Evolutionary conservation across 53 echinoderm and acorn worm species (phyloP).

Genomic region (Pentamera pediparva): DNA sequence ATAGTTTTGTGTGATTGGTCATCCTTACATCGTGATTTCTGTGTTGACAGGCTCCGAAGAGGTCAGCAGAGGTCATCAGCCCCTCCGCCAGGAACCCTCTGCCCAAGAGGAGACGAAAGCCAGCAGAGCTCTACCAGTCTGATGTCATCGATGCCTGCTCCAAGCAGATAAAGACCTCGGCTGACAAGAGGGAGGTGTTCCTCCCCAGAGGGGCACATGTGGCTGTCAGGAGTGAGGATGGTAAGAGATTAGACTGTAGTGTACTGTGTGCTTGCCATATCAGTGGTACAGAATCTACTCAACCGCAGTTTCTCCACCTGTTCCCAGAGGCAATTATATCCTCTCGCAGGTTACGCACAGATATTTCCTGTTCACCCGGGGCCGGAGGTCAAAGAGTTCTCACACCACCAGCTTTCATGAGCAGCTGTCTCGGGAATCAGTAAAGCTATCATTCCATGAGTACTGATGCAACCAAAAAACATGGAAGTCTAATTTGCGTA

Average conservation of each 20-base stretch:
- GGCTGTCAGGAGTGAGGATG: conserved; percentile 86
- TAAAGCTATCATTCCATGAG: too few relatives aligned
- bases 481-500: too few relatives aligned
- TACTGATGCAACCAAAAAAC: too few relatives aligned
- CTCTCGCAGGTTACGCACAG: too few relatives aligned
- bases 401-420: too few relatives aligned
- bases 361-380: too few relatives aligned
- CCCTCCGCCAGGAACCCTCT: conserved; percentile 63
- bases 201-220: conserved; percentile 75
- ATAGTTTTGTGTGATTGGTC: too few relatives aligned
- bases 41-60: background rate
- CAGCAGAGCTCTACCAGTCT: conserved; percentile 92
- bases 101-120: conserved; percentile 83
- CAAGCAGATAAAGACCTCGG: conserved; percentile 62
- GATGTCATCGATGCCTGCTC: conserved; percentile 90
- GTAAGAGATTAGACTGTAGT: conserved; percentile 24
- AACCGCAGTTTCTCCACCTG: too few relatives aligned
- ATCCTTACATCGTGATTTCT: too few relatives aligned
- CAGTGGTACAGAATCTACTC: background rate
- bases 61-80: conserved; percentile 23
- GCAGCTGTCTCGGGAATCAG: too few relatives aligned
- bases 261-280: background rate
- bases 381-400: too few relatives aligned
- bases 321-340: too few relatives aligned
- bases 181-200: conserved; percentile 70